Evolutionary conservation across 1,140 invertebrate genomes (phyloP).

Genomic region (Phymorhynchus buccinoides): DNA sequence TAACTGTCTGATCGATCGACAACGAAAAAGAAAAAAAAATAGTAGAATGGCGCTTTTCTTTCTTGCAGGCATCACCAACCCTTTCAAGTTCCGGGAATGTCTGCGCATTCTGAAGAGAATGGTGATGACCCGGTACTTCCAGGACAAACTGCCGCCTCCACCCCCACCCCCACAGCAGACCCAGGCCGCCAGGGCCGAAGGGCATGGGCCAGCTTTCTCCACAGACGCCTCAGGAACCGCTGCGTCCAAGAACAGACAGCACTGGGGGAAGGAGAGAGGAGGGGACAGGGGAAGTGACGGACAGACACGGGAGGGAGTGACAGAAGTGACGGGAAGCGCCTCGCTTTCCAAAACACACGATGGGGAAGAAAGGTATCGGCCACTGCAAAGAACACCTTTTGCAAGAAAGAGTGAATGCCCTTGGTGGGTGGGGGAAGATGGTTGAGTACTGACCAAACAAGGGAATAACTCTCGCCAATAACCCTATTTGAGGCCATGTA

Average conservation of each 20-base stretch:
- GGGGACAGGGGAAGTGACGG: not conserved
- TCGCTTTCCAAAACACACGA: not conserved
- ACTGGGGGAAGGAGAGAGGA: not conserved
- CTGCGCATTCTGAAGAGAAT: constrained; percentile 65
- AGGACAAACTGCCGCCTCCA: constrained; percentile 2
- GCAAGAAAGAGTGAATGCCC: too few species aligned
- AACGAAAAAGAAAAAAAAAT: too few species aligned
- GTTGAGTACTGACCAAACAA: too few species aligned
- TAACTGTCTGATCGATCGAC: too few species aligned
- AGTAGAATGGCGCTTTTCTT: not conserved
- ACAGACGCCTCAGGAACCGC: not conserved
- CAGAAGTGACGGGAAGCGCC: not conserved
- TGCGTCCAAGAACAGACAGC: not conserved
- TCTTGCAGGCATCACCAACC: constrained; percentile 63
- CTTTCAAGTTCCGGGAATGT: constrained; percentile 68
- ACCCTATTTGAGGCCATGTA: too few species aligned
- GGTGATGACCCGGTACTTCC: constrained; percentile 51
- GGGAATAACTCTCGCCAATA: too few species aligned
- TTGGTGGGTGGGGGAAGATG: too few species aligned
- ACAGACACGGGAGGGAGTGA: not conserved
- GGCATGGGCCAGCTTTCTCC: not conserved
- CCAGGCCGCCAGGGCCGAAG: not conserved
- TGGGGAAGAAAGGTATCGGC: not conserved
- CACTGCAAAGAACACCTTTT: too few species aligned
- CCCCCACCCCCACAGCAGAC: not conserved